Percentiles rank a stretch among this genome's conserved stretches.
These are phyloP conservation scores for Peromyscus nudipes DNA, from an alignment of 2,797 vertebrate species.

Conservation along the genomic window DNA sequence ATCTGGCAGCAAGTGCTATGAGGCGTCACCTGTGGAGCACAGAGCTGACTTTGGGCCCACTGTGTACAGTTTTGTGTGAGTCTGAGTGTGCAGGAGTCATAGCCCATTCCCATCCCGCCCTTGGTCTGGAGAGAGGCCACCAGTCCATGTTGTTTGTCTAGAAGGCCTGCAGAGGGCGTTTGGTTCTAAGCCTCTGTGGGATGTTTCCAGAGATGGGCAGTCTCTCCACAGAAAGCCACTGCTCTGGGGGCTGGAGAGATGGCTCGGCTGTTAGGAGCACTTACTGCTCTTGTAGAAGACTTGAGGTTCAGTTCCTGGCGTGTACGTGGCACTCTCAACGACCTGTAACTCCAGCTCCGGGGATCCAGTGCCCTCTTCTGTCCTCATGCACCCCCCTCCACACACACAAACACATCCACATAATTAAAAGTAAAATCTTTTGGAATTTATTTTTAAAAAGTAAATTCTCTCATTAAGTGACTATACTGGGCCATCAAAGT, in stretches of 20 bases:
- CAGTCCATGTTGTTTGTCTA: not conserved
- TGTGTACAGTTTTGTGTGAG: fast-evolving
- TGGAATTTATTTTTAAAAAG: not conserved
- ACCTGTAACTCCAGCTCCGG: not conserved
- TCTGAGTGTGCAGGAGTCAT: not conserved
- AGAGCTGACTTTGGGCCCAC: not conserved
- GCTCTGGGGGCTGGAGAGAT: not conserved
- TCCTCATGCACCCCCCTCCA: not conserved
- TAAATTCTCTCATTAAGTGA: not conserved
- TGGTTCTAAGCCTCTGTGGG: not conserved
- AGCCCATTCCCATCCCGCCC: fast-evolving
- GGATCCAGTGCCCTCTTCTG: not conserved
- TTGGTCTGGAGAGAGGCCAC: not conserved
- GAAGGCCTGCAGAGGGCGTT: not conserved
- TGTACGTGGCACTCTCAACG: not conserved
- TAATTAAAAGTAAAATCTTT: not conserved
- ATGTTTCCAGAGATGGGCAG: not conserved
- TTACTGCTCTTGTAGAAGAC: not conserved
- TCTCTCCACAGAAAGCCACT: not conserved
- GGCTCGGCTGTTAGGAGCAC: not conserved
- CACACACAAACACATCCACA: not conserved
- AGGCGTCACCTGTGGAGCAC: fast-evolving
- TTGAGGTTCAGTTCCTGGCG: not conserved
- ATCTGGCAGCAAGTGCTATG: not conserved
- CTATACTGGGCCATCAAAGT: not conserved